Evolutionary conservation across 2,113 vertebrate species (phyloP).

Genomic region (Phaetusa simplex): DNA sequence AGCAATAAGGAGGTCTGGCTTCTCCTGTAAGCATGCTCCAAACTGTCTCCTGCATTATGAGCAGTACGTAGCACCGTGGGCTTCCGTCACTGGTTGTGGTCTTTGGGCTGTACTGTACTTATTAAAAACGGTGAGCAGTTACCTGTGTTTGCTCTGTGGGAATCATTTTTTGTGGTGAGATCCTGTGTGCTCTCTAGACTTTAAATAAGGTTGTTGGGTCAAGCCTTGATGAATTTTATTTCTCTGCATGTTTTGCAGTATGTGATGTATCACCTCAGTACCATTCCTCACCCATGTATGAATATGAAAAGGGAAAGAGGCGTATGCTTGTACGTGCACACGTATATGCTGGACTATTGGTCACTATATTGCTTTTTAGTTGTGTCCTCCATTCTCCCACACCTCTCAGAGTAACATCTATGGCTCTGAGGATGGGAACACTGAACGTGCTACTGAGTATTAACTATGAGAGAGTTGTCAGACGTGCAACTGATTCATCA

Average conservation of each 20-base stretch:
- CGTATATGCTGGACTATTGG: neutral
- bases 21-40: neutral
- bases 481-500: neutral
- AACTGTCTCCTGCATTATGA: neutral
- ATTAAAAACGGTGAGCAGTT: neutral
- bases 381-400: neutral
- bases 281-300: neutral
- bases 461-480: neutral
- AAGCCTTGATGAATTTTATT: neutral
- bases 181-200: neutral
- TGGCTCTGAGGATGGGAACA: neutral
- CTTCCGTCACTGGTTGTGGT: neutral
- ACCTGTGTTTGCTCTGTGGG: neutral
- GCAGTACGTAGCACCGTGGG: rapidly evolving
- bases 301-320: neutral
- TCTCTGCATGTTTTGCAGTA: neutral
- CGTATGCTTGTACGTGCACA: rapidly evolving
- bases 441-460: neutral
- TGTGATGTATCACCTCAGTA: neutral
- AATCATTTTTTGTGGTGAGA: neutral
- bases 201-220: neutral
- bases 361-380: neutral
- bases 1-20: neutral
- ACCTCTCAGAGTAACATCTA: neutral
- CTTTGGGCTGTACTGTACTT: neutral